Evolutionary conservation across 2,888 invertebrate species (phyloP).

Genomic region (Caenorhabditis sinica): DNA sequence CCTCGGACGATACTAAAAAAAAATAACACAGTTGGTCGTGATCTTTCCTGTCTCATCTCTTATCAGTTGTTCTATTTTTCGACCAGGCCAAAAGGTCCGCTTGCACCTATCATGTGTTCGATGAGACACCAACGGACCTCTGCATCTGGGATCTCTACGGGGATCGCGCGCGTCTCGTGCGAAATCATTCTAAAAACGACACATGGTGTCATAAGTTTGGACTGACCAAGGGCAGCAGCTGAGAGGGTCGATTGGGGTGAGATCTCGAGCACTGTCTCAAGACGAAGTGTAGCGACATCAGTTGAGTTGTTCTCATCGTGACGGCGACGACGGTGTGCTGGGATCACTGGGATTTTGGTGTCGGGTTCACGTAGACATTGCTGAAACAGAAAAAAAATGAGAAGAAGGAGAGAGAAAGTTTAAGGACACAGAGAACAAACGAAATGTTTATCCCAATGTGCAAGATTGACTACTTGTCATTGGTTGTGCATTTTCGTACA

Average conservation of each 20-base stretch:
- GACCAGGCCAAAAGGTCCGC: slow-evolving; percentile 45
- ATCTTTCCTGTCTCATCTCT: slow-evolving; percentile 18
- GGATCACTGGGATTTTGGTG: slow-evolving; percentile 70
- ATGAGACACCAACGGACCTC: slow-evolving; percentile 35
- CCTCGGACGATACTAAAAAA: slow-evolving; percentile 66
- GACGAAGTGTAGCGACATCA: slow-evolving; percentile 65
- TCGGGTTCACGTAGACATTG: slow-evolving; percentile 68
- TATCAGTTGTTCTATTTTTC: slow-evolving; percentile 37
- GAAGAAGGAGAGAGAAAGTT: neutral
- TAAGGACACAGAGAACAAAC: neutral
- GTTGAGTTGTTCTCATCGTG: slow-evolving; percentile 51
- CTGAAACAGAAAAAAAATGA: slow-evolving; percentile 44
- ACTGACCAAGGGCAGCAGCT: slow-evolving; percentile 75
- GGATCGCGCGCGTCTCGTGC: slow-evolving; percentile 84
- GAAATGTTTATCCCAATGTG: neutral
- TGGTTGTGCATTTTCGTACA: neutral
- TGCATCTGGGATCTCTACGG: neutral
- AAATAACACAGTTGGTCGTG: slow-evolving; percentile 17
- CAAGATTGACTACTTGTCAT: neutral
- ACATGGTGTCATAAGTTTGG: slow-evolving; percentile 62
- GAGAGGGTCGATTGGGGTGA: slow-evolving; percentile 72
- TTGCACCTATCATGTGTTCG: slow-evolving; percentile 66
- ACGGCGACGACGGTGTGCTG: slow-evolving; percentile 65
- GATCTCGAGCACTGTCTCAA: slow-evolving; percentile 75
- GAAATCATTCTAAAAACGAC: slow-evolving; percentile 44